phyloP scores from a whole-genome alignment of 2,113 vertebrate species.

The Indicator indicator region DNA sequence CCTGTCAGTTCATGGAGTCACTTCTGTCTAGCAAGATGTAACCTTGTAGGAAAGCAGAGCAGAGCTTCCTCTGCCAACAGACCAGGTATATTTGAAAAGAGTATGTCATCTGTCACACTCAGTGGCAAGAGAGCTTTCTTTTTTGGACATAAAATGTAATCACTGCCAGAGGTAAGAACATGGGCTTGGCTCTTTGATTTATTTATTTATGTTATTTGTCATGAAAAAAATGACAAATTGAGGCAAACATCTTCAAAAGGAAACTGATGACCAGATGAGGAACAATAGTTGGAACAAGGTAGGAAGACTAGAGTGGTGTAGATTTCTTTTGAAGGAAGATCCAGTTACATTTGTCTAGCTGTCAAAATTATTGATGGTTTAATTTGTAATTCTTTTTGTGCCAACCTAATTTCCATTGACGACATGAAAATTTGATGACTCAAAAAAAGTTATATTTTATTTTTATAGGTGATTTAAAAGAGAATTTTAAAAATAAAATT shows the following conservation, averaged over 20 bases:
- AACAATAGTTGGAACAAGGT: background rate
- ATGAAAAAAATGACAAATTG: slow-evolving; percentile 18
- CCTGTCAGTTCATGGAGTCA: background rate
- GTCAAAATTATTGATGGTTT: slow-evolving; percentile 38
- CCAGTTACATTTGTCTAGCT: background rate
- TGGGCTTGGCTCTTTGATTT: background rate
- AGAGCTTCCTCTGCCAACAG: background rate
- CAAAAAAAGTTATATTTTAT: slow-evolving; percentile 24
- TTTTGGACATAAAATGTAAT: slow-evolving; percentile 7
- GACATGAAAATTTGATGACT: slow-evolving; percentile 1
- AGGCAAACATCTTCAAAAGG: background rate
- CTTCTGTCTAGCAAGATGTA: background rate
- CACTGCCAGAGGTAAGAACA: background rate
- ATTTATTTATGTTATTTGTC: slow-evolving; percentile 25
- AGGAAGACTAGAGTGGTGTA: background rate
- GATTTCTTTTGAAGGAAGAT: slow-evolving; percentile 15
- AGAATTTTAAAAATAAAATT: slow-evolving; percentile 29
- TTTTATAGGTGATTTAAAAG: slow-evolving; percentile 36
- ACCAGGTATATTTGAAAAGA: background rate
- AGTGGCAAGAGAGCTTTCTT: background rate
- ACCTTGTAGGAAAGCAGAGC: background rate
- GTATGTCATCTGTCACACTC: background rate
- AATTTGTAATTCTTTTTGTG: slow-evolving; percentile 46
- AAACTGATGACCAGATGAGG: background rate
- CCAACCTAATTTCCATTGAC: slow-evolving; percentile 26